Base-by-base conservation (phyloP, 2,888 invertebrate genomes). In the Alviniconcha strummeri region DNA sequence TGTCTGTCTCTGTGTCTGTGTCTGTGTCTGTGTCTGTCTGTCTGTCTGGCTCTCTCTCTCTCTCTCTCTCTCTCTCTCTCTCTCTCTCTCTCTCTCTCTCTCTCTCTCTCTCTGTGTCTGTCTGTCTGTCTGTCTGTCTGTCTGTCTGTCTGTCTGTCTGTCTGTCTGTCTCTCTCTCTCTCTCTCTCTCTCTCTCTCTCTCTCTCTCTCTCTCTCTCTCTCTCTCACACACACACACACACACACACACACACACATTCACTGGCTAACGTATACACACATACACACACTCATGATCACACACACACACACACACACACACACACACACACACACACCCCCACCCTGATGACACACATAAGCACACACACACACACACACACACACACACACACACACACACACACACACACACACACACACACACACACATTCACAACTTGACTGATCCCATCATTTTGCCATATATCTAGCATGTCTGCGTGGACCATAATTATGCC, bases 331-430 rank as follows among this genome's bases (percentile, higher is more conserved):
- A 60, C 60, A 60, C 69, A n/a, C 69, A 36, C 36, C 0, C 36
- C 4, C 69, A 17, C n/a, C 69, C 72, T 36, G 36, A 36, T 36
- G 69, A 69, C 69, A 69, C n/a, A 17, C 69, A n/a, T 7, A n/a
- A 1, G 17, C 69, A n/a, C 69, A n/a, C 69, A 17, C 7, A 69
- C 69, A 3, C 69, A 3, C 72, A 72, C 19, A 5, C 72, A 36
- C 36, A 5, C 72, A 72, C 36, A 36, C 72, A 36, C 36, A 36
- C 72, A 72, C 36, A 36, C 72, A 36, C 36, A 36, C 72, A 72
- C 36, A n/a, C 72, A 72, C 36, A n/a, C 72, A 72, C 36, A 36
- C 72, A 72, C 36, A 72, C 72, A 72, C 36, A 72, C 72, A 36
- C 36, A 72, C 72, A 72, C 36, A 72, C 72, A 72, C 36, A 72